Percentiles rank a stretch among this genome's conserved stretches.
These are phyloP conservation scores for Hycleus cichorii DNA, from an alignment of 1,140 invertebrate genomes.

Conservation along the genomic window DNA sequence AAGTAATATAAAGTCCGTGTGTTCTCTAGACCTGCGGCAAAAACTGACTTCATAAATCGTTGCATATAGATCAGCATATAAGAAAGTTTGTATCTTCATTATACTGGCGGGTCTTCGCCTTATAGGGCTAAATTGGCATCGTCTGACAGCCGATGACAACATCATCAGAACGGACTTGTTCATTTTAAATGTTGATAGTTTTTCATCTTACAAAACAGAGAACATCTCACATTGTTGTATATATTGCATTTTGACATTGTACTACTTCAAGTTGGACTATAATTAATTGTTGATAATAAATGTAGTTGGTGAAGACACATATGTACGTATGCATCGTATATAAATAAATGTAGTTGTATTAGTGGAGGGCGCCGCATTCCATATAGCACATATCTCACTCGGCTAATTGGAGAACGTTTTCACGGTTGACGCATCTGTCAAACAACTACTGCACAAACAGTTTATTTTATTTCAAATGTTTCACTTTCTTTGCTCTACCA, in stretches of 20 bases:
- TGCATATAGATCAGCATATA: constrained; percentile 33
- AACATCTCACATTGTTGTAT: constrained; percentile 30
- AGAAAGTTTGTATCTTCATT: constrained; percentile 39
- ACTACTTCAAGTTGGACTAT: constrained; percentile 4
- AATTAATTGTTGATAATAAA: constrained; percentile 29
- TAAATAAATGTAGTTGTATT: constrained; percentile 3
- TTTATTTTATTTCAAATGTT: constrained; percentile 23
- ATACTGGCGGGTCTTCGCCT: constrained; percentile 29
- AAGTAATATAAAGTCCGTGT: constrained; percentile 5
- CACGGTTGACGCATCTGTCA: constrained; percentile 35
- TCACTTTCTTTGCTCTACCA: constrained; percentile 3
- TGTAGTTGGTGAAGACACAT: constrained; percentile 21
- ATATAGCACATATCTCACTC: constrained; percentile 31
- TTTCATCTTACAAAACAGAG: constrained; percentile 13
- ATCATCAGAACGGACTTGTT: constrained; percentile 33
- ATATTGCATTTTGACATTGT: constrained; percentile 18
- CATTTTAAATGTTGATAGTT: constrained; percentile 29
- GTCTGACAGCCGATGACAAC: constrained; percentile 37
- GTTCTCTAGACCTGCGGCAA: constrained; percentile 13
- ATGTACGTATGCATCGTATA: neutral
- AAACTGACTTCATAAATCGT: constrained; percentile 35
- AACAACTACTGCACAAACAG: constrained; percentile 29
- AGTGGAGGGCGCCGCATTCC: constrained; percentile 14
- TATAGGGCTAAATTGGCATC: constrained; percentile 38
- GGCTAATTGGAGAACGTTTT: constrained; percentile 35